Evolutionary conservation across 2,888 invertebrate species (phyloP).

Genomic region (Drosophila antonietae): DNA sequence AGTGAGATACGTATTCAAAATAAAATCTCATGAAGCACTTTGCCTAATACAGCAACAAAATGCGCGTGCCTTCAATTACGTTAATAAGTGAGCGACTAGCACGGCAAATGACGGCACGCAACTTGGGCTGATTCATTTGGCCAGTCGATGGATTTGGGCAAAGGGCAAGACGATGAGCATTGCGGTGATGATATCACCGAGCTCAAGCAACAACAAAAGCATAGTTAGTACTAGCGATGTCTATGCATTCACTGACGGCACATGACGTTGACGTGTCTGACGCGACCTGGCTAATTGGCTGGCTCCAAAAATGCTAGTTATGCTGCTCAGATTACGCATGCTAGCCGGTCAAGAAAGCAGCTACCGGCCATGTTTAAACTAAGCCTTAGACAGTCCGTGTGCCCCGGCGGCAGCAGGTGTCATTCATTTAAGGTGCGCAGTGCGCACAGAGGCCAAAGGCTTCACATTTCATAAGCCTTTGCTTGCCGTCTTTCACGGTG

Average conservation of each 20-base stretch:
- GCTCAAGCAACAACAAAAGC: slow-evolving; percentile 7
- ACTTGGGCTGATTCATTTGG: slow-evolving; percentile 41
- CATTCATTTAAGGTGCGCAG: slow-evolving; percentile 47
- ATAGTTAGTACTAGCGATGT: slow-evolving; percentile 1
- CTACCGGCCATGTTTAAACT: slow-evolving; percentile 62
- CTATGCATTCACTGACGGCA: slow-evolving; percentile 13
- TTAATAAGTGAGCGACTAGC: slow-evolving; percentile 57
- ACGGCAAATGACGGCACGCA: slow-evolving; percentile 54
- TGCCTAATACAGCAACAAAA: slow-evolving; percentile 27
- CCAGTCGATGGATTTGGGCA: background rate
- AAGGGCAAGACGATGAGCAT: slow-evolving; percentile 42
- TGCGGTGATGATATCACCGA: slow-evolving; percentile 66
- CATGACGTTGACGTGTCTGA: slow-evolving; percentile 51
- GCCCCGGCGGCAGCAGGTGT: slow-evolving; percentile 26
- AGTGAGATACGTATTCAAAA: background rate
- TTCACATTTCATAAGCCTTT: slow-evolving; percentile 75
- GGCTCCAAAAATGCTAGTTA: slow-evolving; percentile 50
- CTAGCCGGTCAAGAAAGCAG: slow-evolving; percentile 58
- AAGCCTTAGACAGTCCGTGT: slow-evolving; percentile 44
- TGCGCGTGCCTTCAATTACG: slow-evolving; percentile 37
- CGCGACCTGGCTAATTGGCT: slow-evolving; percentile 61
- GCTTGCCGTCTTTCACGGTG: slow-evolving; percentile 33
- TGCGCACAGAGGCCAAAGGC: slow-evolving; percentile 52
- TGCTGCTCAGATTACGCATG: slow-evolving; percentile 68
- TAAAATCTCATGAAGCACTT: background rate